Evolutionary conservation across 2,797 vertebrate species (phyloP).

Genomic region (Lophotriccus pileatus): DNA sequence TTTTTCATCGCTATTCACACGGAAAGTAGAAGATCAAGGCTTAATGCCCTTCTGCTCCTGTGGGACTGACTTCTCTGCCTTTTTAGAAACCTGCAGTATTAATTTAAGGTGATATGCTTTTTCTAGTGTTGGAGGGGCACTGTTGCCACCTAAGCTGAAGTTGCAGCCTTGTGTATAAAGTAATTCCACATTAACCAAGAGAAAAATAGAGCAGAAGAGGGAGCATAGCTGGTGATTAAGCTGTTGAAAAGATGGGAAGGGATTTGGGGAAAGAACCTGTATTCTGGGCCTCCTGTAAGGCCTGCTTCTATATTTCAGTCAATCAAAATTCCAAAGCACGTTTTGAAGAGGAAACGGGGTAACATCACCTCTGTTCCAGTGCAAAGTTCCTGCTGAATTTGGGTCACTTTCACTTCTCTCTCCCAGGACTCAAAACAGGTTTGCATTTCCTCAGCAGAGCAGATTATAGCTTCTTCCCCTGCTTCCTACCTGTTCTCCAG

Average conservation of each 20-base stretch:
- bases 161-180: neutral
- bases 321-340: neutral
- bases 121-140: neutral
- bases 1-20: neutral
- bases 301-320: neutral
- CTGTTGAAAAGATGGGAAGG: neutral
- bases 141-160: neutral
- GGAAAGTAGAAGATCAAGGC: neutral
- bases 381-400: neutral
- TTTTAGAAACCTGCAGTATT: neutral
- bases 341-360: neutral
- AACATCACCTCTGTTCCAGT: neutral
- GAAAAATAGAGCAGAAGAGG: neutral
- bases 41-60: neutral
- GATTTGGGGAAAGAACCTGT: neutral
- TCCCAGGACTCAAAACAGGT: neutral
- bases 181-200: neutral
- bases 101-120: neutral
- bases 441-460: neutral
- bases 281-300: neutral
- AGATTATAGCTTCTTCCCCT: neutral
- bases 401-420: neutral
- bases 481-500: neutral
- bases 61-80: neutral
- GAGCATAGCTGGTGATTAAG: neutral